Conservation (phyloP, 2,888 invertebrate species). For the Dynastes tityus region DNA sequence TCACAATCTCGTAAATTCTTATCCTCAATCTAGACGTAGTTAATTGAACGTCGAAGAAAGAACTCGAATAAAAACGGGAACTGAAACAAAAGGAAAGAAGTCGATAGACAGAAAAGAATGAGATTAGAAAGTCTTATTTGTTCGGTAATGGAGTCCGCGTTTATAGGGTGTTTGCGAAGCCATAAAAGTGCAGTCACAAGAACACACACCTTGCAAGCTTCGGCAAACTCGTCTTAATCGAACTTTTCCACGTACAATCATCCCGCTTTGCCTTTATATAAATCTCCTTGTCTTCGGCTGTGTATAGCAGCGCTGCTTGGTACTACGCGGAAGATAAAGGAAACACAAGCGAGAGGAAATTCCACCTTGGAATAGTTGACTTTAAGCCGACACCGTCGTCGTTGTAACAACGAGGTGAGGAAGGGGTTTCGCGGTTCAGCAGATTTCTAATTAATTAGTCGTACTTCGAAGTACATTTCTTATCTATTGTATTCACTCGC, state of each 20-base stretch:
- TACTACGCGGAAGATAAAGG: not conserved
- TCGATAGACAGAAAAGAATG: slow-evolving; percentile 7
- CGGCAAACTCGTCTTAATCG: not conserved
- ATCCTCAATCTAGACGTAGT: too few species aligned
- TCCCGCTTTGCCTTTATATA: not conserved
- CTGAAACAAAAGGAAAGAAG: not conserved
- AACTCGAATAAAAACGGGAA: not conserved
- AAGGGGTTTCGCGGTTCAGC: too few species aligned
- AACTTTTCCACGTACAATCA: not conserved
- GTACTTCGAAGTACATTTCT: too few species aligned
- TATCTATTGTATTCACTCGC: too few species aligned
- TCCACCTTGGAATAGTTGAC: not conserved
- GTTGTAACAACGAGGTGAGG: not conserved
- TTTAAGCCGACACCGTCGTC: not conserved
- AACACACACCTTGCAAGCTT: not conserved
- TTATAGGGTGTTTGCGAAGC: slow-evolving; percentile 13
- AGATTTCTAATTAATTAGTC: too few species aligned
- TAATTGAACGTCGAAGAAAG: too few species aligned
- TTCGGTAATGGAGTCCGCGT: slow-evolving; percentile 13
- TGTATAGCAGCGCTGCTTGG: not conserved
- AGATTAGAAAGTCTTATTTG: slow-evolving; percentile 18
- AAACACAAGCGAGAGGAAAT: not conserved
- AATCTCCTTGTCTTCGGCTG: not conserved
- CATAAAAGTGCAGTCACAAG: slow-evolving; percentile 3
- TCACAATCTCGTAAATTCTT: too few species aligned